Conservation (phyloP, 1,140 invertebrate species). For the Hypsibius dujardini region DNA sequence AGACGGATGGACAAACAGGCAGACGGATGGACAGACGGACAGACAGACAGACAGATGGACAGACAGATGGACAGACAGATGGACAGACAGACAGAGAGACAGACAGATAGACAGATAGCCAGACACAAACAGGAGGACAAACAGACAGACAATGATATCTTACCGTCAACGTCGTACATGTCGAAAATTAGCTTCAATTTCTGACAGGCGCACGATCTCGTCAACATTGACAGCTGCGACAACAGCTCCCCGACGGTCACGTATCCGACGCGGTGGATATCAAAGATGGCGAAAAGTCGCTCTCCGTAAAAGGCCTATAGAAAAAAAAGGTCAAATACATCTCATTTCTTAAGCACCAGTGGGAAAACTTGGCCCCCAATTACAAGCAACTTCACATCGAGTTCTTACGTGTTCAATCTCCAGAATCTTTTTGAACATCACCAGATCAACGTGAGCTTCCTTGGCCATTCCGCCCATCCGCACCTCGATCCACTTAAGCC, state of each 20-base stretch:
- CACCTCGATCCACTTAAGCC: not conserved
- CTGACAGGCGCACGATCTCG: not conserved
- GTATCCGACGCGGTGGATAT: not conserved
- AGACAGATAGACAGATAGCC: too few relatives aligned
- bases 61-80: too few relatives aligned
- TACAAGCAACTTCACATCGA: not conserved
- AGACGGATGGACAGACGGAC: too few relatives aligned
- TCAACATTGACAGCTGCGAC: not conserved
- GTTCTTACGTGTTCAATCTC: not conserved
- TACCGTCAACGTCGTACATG: conserved; percentile 15
- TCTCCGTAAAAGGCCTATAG: not conserved
- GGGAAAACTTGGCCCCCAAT: not conserved
- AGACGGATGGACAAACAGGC: too few relatives aligned
- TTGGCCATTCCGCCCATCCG: not conserved
- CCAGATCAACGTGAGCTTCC: not conserved
- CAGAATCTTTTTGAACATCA: conserved; percentile 12
- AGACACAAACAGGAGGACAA: too few relatives aligned
- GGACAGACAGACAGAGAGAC: too few relatives aligned
- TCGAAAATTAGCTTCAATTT: conserved; percentile 9
- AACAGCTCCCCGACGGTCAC: not conserved
- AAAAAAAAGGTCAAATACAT: not conserved
- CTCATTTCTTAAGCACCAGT: too few relatives aligned
- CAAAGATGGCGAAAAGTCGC: not conserved
- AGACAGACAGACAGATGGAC: too few relatives aligned
- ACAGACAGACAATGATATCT: not conserved